Conservation (phyloP, 30 jellyfish, hydroid and myxozoan genomes). For the Sanderia malayensis region DNA sequence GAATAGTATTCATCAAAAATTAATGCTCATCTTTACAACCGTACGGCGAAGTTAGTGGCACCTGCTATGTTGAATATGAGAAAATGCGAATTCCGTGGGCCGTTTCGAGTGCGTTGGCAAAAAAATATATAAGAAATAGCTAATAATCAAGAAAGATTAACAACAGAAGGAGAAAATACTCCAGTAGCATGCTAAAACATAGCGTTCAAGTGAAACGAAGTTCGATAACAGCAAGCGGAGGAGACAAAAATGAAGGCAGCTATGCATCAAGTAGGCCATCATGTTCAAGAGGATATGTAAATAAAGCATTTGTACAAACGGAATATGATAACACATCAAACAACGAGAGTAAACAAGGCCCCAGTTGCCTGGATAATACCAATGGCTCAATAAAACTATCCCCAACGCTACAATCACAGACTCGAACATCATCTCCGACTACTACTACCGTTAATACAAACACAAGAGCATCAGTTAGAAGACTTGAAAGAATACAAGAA, state of each 20-base stretch:
- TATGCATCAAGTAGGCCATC: not conserved
- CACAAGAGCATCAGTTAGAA: no score
- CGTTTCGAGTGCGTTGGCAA: no score
- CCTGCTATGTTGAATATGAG: no score
- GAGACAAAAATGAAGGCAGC: not conserved
- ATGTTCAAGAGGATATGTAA: slow-evolving; percentile 12
- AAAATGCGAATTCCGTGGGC: no score
- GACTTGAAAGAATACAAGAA: slow-evolving; percentile 28
- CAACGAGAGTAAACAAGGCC: not conserved
- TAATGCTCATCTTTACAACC: no score
- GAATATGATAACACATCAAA: not conserved
- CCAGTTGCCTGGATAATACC: not conserved
- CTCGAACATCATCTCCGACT: not conserved
- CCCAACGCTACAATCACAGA: no score
- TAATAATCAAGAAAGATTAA: no score
- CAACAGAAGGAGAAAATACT: no score
- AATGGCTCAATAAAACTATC: slow-evolving; percentile 2
- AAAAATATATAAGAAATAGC: no score
- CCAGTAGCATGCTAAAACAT: slow-evolving; percentile 10
- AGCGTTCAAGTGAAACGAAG: not conserved
- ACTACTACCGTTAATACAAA: not conserved
- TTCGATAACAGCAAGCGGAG: not conserved
- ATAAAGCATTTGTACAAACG: not conserved
- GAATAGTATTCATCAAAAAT: no score
- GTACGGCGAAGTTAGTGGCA: no score